Evolutionary conservation across 2,888 invertebrate genomes (phyloP), one percentile per base, ranked within the genome.

Genomic region (Bellardia bayeri): DNA sequence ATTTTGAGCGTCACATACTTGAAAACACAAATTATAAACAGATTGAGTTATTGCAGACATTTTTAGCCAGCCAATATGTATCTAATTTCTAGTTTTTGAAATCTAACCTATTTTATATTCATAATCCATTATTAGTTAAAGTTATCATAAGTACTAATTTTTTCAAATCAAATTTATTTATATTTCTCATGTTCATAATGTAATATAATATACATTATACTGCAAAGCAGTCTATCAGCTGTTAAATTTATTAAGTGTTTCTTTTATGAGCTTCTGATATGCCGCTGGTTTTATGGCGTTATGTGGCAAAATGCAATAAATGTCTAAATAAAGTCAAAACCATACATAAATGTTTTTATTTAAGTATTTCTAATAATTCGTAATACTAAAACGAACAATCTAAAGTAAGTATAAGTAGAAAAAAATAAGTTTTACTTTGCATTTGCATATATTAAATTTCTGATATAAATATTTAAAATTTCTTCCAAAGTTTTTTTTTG

Each of bases 311-410:
- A 51, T 51, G 51, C 51, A 51, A 51, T 51, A 51, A 51, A 51
- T 51, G 51, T 51, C 51, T 51, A 51, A n/a, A 51, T 51, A 51
- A n/a, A 51, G n/a, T 51, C 51, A 51, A 51, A n/a, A 51, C n/a
- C 51, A 51, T 51, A 5, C 37, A 37, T 37, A 37, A n/a, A 6
- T 14, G 13, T 11, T 45, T 45, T 45, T 13, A 11, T 14, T 49
- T 51, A 51, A 13, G 13, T 51, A 51, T 49, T 49, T 49, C 4
- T 3, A 49, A 49, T 49, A 49, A 14, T 49, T 49, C 14, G 4
- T 5, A 14, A 14, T 49, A 49, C 4, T 3, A 51, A 51, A 51
- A n/a, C 13, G n/a, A 51, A 51, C n/a, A 51, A 51, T 6, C 5
- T 14, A n/a, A 0, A n/a, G 14, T n/a, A 51, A 14, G 9, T 9